phyloP scores from a whole-genome alignment of 2,888 invertebrate genomes.

The Gisinianus flammeolus region DNA sequence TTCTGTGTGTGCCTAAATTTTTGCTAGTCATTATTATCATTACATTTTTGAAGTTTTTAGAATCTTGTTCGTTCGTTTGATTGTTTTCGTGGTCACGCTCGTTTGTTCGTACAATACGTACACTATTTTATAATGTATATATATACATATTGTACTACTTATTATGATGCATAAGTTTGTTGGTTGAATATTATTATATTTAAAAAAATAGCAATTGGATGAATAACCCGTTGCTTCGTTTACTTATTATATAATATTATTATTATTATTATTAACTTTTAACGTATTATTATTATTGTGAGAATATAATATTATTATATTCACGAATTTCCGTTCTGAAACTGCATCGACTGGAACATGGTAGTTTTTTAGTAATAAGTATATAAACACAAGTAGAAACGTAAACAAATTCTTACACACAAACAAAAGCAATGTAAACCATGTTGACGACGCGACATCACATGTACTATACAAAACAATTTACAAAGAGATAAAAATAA shows the following conservation, averaged over 20 bases:
- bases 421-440: neutral
- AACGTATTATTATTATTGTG: neutral
- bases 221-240: slow-evolving; percentile 15
- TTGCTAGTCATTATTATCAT: slow-evolving; percentile 40
- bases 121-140: slow-evolving; percentile 31
- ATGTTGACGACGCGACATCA: neutral
- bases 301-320: no score
- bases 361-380: slow-evolving; percentile 24
- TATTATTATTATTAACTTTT: slow-evolving; percentile 18
- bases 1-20: slow-evolving; percentile 42
- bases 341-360: slow-evolving; percentile 25
- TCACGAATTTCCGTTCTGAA: neutral
- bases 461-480: slow-evolving; percentile 4
- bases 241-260: slow-evolving; percentile 23
- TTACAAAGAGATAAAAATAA: neutral
- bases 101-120: slow-evolving; percentile 39
- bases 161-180: slow-evolving; percentile 35
- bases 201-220: neutral
- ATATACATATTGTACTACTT: slow-evolving; percentile 16
- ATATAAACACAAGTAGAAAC: neutral
- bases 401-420: neutral
- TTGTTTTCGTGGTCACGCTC: slow-evolving; percentile 42
- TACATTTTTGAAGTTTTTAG: slow-evolving; percentile 34
- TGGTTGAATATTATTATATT: slow-evolving; percentile 32
- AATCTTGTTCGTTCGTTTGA: slow-evolving; percentile 37